Conservation (phyloP, 1,140 invertebrate species). For the Ceratosolen fusciceps region DNA sequence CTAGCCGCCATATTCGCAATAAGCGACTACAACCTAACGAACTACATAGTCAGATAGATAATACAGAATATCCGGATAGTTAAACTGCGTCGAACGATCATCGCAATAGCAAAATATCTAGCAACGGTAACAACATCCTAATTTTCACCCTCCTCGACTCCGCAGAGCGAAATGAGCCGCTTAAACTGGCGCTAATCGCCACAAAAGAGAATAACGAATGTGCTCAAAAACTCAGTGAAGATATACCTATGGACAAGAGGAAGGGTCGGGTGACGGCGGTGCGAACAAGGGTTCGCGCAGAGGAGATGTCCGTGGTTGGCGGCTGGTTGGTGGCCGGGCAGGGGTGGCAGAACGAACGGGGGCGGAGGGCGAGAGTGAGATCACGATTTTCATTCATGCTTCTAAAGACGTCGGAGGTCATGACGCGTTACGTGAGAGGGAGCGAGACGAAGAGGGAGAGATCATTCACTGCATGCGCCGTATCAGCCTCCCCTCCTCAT, state of each 20-base stretch:
- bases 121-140: neutral
- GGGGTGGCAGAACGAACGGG: no score
- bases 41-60: no score
- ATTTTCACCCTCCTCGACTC: neutral
- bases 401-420: slow-evolving; percentile 51
- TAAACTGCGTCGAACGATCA: no score
- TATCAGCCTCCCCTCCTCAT: neutral
- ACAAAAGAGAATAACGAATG: slow-evolving; percentile 10
- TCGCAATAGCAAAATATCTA: no score
- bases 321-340: no score
- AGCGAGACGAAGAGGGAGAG: slow-evolving; percentile 32
- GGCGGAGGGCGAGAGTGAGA: neutral
- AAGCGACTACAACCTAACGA: no score
- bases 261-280: neutral
- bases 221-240: neutral
- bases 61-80: no score
- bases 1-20: no score
- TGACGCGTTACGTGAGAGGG: neutral
- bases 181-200: slow-evolving; percentile 1
- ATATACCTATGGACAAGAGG: neutral
- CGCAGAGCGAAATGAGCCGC: slow-evolving; percentile 11
- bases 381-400: slow-evolving; percentile 67
- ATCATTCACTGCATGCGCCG: neutral
- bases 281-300: slow-evolving; percentile 39
- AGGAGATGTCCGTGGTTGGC: no score